Conservation (phyloP, 2,888 invertebrate genomes). For the Bursaphelenchus okinawaensis region DNA sequence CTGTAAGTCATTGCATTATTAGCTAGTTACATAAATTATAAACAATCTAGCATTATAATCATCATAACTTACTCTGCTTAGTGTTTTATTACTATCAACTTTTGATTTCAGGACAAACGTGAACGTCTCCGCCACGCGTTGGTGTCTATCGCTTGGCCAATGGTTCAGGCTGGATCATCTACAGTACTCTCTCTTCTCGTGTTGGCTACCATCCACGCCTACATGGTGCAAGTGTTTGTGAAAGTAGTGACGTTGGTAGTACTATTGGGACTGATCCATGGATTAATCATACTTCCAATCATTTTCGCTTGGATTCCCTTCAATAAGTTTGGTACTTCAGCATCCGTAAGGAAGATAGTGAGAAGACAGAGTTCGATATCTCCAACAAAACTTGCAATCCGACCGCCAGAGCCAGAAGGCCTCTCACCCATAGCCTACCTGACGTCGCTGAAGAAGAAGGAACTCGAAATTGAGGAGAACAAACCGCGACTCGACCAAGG, state of each 20-base stretch:
- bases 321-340: constrained; percentile 26
- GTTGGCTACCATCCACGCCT: constrained; percentile 49
- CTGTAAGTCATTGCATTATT: constrained; percentile 16
- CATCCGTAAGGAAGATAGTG: constrained; percentile 4
- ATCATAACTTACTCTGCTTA: no score
- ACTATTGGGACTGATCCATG: constrained; percentile 46
- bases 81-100: neutral
- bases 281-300: constrained; percentile 52
- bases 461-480: neutral
- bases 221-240: constrained; percentile 56
- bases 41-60: no score
- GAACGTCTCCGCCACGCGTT: constrained; percentile 52
- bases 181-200: constrained; percentile 45
- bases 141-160: constrained; percentile 56
- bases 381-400: constrained; percentile 23
- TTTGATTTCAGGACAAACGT: constrained; percentile 25
- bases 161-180: constrained; percentile 54
- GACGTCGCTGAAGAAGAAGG: neutral
- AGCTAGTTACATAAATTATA: neutral
- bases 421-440: neutral
- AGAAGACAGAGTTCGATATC: constrained; percentile 1
- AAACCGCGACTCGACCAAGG: neutral
- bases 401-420: neutral
- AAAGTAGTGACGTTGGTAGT: constrained; percentile 49
- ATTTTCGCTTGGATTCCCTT: constrained; percentile 50